Evolutionary conservation across 2,113 vertebrate species (phyloP), one percentile per base, ranked within the genome.

Genomic region (Coryphaenoides rupestris): DNA sequence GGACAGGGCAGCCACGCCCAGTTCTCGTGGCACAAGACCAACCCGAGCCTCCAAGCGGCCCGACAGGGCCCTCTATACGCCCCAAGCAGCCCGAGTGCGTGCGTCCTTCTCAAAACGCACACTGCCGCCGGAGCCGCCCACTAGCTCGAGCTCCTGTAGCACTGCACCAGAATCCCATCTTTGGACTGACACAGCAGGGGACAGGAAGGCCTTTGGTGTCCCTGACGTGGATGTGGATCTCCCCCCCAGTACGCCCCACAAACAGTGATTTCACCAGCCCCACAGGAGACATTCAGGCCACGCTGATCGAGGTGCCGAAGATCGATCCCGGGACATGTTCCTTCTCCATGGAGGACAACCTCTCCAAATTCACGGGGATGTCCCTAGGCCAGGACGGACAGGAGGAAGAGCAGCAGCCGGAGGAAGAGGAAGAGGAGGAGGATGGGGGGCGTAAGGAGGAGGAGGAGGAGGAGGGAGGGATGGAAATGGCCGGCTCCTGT

Each of bases 41-140:
- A 77, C 53, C 68, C 33, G 70, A 54, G 60, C 58, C 22, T 62
- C 62, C 2, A 88, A 79, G 57, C 80, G 85, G 17, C 91, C 90
- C 0, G 90, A 92, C 65, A 85, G 90, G 68, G 79, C 88, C 13
- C 83, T 92, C 58, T 92, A 89, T 63, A 70, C 87, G 60, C 90
- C 90, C 0, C 77, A 83, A 21, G 88, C 82, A 1, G 70, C 82
- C 40, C 83, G 89, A 40, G 56, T 77, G 52, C 81, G 79, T 53
- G 63, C 64, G 12, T 69, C 67, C 21, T 69, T 65, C 21, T 40
- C 63, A 23, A 70, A 62, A 23, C 71, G 52, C 53, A 13, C 72
- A 2, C 58, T 19, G 2, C 16, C 7, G 58, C 23, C 23, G 2
- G 72, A 76, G 23, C 55, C 13, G 7, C 40, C 55, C 12, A n/a